These are phyloP conservation scores for Heterochromis multidens DNA, from an alignment of 2,113 vertebrate species.

Conservation along the genomic window DNA sequence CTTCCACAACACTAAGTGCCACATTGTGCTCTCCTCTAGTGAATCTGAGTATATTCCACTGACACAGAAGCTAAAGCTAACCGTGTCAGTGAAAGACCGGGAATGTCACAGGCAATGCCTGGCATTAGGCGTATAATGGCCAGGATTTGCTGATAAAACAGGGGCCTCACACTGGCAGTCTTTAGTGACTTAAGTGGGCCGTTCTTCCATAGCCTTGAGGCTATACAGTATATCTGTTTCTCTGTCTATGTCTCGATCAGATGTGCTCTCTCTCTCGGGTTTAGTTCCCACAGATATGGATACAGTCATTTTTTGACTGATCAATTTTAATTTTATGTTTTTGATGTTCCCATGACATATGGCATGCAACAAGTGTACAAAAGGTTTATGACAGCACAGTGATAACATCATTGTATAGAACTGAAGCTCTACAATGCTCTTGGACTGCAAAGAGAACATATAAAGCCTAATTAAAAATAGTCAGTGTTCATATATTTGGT, in stretches of 20 bases:
- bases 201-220: constrained; percentile 56
- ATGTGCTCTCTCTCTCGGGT: not conserved
- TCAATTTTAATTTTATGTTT: not conserved
- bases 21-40: not conserved
- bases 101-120: constrained; percentile 69
- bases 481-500: too few species aligned
- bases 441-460: not conserved
- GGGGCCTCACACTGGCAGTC: constrained; percentile 60
- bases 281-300: not conserved
- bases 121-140: constrained; percentile 72
- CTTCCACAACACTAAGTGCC: not conserved
- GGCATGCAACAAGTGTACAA: not conserved
- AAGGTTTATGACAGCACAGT: not conserved
- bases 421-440: not conserved
- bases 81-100: constrained; percentile 52
- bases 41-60: constrained; percentile 30
- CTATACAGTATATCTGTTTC: constrained; percentile 56
- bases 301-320: not conserved
- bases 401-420: not conserved
- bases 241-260: constrained; percentile 26
- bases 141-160: constrained; percentile 77
- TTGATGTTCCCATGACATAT: not conserved
- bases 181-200: constrained; percentile 67
- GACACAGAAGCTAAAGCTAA: constrained; percentile 55
- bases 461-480: not conserved